These are phyloP conservation scores for Hirtodrosophila trivittata DNA, from an alignment of 2,888 invertebrate species.

Conservation along the genomic window DNA sequence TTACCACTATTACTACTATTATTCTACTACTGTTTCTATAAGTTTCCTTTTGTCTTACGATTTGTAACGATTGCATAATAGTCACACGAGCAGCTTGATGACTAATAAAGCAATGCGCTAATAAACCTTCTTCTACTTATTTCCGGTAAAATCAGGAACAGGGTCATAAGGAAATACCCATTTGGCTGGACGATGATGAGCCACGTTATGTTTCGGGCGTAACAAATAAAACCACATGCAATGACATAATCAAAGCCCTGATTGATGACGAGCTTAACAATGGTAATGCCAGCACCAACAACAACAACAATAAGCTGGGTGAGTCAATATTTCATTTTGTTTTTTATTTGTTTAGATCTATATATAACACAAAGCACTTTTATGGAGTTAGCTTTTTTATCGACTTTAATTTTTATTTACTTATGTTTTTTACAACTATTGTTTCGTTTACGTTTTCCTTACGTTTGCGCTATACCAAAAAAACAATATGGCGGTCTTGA, in stretches of 20 bases:
- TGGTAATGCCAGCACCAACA: constrained; percentile 58
- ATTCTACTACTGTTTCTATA: no score
- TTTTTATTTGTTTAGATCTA: constrained; percentile 10
- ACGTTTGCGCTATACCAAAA: constrained; percentile 45
- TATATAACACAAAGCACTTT: constrained; percentile 1
- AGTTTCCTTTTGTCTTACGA: no score
- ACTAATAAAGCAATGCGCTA: constrained; percentile 22
- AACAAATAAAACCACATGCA: constrained; percentile 82
- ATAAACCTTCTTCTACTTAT: constrained; percentile 5
- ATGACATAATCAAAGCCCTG: constrained; percentile 83
- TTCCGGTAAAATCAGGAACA: constrained; percentile 63
- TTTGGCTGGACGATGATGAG: constrained; percentile 81
- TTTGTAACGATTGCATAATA: no score
- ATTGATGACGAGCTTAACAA: constrained; percentile 82
- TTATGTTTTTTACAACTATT: constrained; percentile 53
- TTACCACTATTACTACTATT: no score
- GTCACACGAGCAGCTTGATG: neutral
- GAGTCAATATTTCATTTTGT: constrained; percentile 34
- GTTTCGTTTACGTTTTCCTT: constrained; percentile 35
- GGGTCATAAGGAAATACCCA: constrained; percentile 82
- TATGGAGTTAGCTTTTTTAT: constrained; percentile 21
- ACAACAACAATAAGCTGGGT: constrained; percentile 26
- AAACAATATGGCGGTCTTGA: constrained; percentile 73
- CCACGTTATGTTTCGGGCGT: constrained; percentile 83
- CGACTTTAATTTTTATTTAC: constrained; percentile 40